Percentiles rank a stretch among this genome's conserved stretches.
phyloP scores from a whole-genome alignment of 1,140 invertebrate genomes.

The Apis mellifera region DNA sequence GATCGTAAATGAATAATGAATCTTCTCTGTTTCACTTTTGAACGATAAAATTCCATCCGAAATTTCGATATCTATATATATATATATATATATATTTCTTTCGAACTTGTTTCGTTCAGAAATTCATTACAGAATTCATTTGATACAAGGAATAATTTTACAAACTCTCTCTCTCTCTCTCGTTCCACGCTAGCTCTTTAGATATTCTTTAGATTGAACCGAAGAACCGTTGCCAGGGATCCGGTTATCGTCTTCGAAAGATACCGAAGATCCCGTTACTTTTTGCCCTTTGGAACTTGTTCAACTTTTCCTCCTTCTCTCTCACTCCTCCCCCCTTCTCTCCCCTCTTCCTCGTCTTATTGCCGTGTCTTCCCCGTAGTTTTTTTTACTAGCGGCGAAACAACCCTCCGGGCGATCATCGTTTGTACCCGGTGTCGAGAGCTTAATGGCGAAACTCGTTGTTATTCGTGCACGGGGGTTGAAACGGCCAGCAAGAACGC shows the following conservation, averaged over 20 bases:
- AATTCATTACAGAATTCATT: too few species aligned
- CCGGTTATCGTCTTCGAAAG: background rate
- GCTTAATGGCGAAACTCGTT: slow-evolving; percentile 52
- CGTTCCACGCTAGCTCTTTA: too few species aligned
- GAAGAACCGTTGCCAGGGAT: background rate
- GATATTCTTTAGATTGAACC: too few species aligned
- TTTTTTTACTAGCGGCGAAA: slow-evolving; percentile 2
- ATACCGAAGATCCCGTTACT: background rate
- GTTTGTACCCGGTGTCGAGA: slow-evolving; percentile 38
- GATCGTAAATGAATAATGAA: background rate
- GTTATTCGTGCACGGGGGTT: slow-evolving; percentile 53
- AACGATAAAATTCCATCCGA: background rate
- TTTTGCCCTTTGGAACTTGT: background rate
- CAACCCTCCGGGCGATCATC: slow-evolving; percentile 41
- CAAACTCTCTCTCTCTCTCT: too few species aligned
- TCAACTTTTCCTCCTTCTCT: background rate
- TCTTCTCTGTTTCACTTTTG: background rate
- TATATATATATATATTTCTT: background rate
- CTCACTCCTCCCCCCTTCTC: background rate
- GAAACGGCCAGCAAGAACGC: slow-evolving; percentile 37
- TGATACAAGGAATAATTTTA: too few species aligned
- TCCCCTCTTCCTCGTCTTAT: slow-evolving; percentile 2
- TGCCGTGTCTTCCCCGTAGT: slow-evolving; percentile 13
- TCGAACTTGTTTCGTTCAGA: background rate
- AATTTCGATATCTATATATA: background rate